phyloP scores from a whole-genome alignment of 1,140 invertebrate genomes.

The Bathynomus jamesi region DNA sequence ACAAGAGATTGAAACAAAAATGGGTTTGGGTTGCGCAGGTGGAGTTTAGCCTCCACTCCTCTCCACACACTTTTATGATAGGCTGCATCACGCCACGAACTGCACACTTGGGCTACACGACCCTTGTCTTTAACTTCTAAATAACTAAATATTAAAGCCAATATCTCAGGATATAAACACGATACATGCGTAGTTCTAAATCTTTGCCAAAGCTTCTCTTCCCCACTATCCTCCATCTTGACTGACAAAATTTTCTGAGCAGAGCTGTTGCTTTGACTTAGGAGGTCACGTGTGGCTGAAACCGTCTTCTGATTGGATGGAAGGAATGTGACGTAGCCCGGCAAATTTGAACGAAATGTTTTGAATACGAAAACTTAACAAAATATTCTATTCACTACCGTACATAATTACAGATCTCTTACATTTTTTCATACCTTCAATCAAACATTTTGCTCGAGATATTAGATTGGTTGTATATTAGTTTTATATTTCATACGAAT shows the following conservation, averaged over 20 bases:
- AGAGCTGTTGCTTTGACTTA: constrained; percentile 36
- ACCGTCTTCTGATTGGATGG: constrained; percentile 15
- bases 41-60: constrained; percentile 80
- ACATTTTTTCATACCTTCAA: too few species aligned
- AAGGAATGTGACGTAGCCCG: constrained; percentile 20
- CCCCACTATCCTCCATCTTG: constrained; percentile 37
- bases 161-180: constrained; percentile 74
- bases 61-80: constrained; percentile 88
- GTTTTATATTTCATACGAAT: too few species aligned
- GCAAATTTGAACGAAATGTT: constrained; percentile 24
- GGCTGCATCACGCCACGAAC: constrained; percentile 74
- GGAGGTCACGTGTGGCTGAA: constrained; percentile 27
- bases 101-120: constrained; percentile 79
- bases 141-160: constrained; percentile 84
- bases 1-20: constrained; percentile 77
- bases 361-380: too few species aligned
- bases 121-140: constrained; percentile 81
- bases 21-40: constrained; percentile 71
- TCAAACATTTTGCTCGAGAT: too few species aligned
- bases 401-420: too few species aligned
- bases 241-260: constrained; percentile 32
- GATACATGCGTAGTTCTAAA: constrained; percentile 29
- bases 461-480: too few species aligned
- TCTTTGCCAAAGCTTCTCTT: constrained; percentile 8
- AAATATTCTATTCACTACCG: too few species aligned